A percentile compares a stretch with the other conserved stretches of the same genome.
These are phyloP conservation scores for Trididemnum nubilum DNA, from an alignment of 23 tunicate species.

Conservation along the genomic window DNA sequence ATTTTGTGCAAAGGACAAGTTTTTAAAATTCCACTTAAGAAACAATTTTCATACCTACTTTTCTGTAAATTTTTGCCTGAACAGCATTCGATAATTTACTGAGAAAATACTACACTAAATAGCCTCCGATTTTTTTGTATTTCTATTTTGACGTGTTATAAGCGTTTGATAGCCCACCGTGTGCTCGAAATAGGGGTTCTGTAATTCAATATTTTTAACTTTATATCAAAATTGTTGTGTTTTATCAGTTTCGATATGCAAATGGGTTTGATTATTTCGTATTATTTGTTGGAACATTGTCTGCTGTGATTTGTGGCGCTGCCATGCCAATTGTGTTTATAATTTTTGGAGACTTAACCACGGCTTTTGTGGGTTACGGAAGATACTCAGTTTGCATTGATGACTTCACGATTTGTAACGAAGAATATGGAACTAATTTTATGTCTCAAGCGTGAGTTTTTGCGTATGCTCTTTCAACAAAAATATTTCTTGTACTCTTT, in stretches of 20 bases:
- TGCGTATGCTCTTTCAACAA: too few species aligned
- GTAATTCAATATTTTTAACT: too few species aligned
- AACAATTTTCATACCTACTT: too few species aligned
- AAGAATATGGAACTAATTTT: conserved; percentile 2
- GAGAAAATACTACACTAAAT: too few species aligned
- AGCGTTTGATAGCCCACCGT: too few species aligned
- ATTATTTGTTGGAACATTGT: conserved; percentile 64
- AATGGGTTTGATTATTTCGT: conserved; percentile 55
- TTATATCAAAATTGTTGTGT: background rate
- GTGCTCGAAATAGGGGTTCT: too few species aligned
- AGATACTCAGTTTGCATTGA: conserved; percentile 29
- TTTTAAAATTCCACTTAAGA: too few species aligned
- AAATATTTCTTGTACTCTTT: background rate
- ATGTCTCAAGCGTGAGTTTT: background rate
- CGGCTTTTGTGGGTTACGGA: conserved; percentile 72
- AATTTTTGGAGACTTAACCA: conserved; percentile 85
- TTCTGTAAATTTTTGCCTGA: too few species aligned
- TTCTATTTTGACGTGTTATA: too few species aligned
- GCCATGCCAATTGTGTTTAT: conserved; percentile 95
- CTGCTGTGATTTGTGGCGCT: conserved; percentile 83
- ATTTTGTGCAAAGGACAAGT: too few species aligned
- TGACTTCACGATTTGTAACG: conserved; percentile 39
- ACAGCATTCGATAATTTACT: too few species aligned
- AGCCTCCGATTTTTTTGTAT: too few species aligned
- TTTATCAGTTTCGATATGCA: conserved; percentile 85